Evolutionary conservation across 2,113 vertebrate species (phyloP), one percentile per base, ranked within the genome.

Genomic region (Sinocyclocheilus grahami): DNA sequence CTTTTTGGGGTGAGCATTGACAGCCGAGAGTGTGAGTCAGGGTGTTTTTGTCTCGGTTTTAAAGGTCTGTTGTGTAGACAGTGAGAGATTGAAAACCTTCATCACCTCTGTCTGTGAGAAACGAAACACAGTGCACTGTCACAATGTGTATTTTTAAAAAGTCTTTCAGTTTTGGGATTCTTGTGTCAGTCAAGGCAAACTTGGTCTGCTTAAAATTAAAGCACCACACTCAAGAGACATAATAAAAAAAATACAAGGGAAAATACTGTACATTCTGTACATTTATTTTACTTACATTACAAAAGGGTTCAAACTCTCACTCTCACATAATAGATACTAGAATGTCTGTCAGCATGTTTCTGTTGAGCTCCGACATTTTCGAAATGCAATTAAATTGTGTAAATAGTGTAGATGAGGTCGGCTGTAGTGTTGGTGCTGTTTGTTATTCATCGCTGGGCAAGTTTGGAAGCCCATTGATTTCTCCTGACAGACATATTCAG

Each of bases 401-500:
- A 62, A 39, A 80, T 24, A 39, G 78, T 24, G 58, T n/a, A 80
- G 30, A 42, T 42, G 53, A 39, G 55, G 51, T 39, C 22, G 4
- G 55, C 55, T 80, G 53, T 78, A 55, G 24, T 78, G 14, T 78
- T 55, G 48, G 76, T 58, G 16, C 8, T 33, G 39, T 51, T 30
- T 55, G 46, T 74, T 74, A 30, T 74, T 72, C 82, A 72, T 72
- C 13, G 48, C 82, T 72, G 30, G 51, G 24, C 18, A 30, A 55
- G 27, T 71, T 55, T 74, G 46, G 58, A 74, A 74, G 48, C 7
- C 20, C 51, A 83, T 60, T 83, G 33, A 83, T 83, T 83, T 74
- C 67, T 60, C 51, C 69, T 74, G 82, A 83, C 67, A 83, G 48
- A 83, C 67, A 83, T 83, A 74, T 72, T 74, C 69, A 58, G 82